Percentiles rank a stretch among this genome's conserved stretches.
phyloP scores from a whole-genome alignment of 2,888 invertebrate genomes.

The Caenorhabditis wallacei region DNA sequence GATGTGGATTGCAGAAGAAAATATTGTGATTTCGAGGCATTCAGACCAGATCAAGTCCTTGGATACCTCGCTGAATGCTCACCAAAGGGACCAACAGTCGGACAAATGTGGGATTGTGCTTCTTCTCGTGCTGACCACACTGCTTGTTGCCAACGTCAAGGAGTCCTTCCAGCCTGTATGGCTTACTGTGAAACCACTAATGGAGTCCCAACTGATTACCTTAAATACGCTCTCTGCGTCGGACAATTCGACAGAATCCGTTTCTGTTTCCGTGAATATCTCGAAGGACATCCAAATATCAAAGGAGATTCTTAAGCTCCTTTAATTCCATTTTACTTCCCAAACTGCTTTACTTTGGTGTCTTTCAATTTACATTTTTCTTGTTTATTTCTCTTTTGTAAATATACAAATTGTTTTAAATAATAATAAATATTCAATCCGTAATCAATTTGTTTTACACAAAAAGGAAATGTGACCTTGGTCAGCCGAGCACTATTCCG shows the following conservation, averaged over 20 bases:
- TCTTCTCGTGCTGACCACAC: conserved; percentile 81
- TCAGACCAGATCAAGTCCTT: conserved; percentile 82
- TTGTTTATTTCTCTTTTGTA: conserved; percentile 6
- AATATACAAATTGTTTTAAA: conserved; percentile 16
- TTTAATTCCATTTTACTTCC: background rate
- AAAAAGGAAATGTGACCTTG: conserved; percentile 14
- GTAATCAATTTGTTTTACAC: background rate
- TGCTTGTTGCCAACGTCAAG: conserved; percentile 76
- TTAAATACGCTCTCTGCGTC: conserved; percentile 81
- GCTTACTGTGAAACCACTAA: conserved; percentile 82
- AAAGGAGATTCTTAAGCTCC: conserved; percentile 50
- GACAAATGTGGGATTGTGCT: conserved; percentile 83
- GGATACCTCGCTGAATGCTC: conserved; percentile 81
- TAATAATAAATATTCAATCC: conserved; percentile 40
- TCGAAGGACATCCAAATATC: conserved; percentile 77
- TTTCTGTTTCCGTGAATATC: conserved; percentile 81
- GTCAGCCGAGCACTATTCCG: conserved; percentile 17
- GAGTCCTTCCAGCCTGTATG: conserved; percentile 80
- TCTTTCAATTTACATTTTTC: conserved; percentile 15
- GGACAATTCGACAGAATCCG: conserved; percentile 82
- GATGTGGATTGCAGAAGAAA: conserved; percentile 80
- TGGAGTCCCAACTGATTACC: conserved; percentile 82
- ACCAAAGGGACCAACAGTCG: conserved; percentile 80
- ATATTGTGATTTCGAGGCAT: conserved; percentile 83
- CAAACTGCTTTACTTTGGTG: conserved; percentile 12